Conservation (phyloP, 2,797 vertebrate genomes). For the Synaphobranchus kaupii region DNA sequence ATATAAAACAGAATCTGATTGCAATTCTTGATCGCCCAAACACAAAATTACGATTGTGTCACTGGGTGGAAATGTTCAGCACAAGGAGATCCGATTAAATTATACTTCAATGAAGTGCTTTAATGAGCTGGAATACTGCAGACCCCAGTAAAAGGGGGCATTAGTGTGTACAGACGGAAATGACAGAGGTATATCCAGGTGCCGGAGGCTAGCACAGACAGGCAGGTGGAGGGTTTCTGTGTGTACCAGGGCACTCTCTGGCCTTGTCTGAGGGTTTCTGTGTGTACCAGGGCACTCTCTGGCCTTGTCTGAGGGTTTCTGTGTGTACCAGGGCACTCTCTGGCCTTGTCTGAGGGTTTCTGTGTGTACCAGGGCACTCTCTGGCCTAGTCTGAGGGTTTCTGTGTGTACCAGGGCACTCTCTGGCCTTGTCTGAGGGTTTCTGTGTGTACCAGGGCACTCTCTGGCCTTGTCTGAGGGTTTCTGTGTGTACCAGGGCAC, state of each 20-base stretch:
- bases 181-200: constrained; percentile 38
- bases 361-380: too few species aligned
- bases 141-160: background rate
- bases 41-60: constrained; percentile 40
- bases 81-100: constrained; percentile 35
- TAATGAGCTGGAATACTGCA: background rate
- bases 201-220: constrained; percentile 40
- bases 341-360: constrained; percentile 65
- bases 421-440: background rate
- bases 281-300: too few species aligned
- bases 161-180: constrained; percentile 32
- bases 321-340: constrained; percentile 54
- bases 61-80: constrained; percentile 49
- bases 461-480: too few species aligned
- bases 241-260: too few species aligned
- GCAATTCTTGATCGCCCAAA: background rate
- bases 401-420: too few species aligned
- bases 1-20: constrained; percentile 33
- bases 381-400: too few species aligned
- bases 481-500: too few species aligned
- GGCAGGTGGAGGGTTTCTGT: constrained; percentile 32
- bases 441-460: background rate
- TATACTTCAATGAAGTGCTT: constrained; percentile 30
- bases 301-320: constrained; percentile 20
- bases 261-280: too few species aligned